A percentile compares a stretch with the other conserved stretches of the same genome.
Evolutionary conservation across 2,888 invertebrate species (phyloP).

Genomic region (Acleris sparsana): DNA sequence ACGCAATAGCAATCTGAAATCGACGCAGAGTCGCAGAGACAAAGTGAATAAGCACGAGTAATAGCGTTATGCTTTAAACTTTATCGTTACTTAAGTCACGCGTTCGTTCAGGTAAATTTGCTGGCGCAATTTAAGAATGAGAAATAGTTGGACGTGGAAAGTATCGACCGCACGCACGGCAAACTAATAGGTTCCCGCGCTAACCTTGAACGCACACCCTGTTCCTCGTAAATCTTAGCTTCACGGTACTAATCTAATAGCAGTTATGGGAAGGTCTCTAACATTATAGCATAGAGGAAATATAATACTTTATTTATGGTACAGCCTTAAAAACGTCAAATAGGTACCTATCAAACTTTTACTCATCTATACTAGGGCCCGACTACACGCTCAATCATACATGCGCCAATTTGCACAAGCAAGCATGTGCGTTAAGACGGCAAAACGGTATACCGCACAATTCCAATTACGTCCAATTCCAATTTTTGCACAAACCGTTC

Average conservation of each 20-base stretch:
- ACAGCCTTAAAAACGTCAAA: too few relatives aligned
- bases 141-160: constrained; percentile 38
- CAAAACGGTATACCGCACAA: too few relatives aligned
- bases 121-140: constrained; percentile 26
- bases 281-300: background rate
- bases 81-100: constrained; percentile 10
- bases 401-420: too few relatives aligned
- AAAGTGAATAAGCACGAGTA: constrained; percentile 23
- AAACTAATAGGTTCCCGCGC: constrained; percentile 43
- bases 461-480: too few relatives aligned
- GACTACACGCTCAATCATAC: too few relatives aligned
- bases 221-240: constrained; percentile 56
- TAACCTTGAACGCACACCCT: constrained; percentile 66
- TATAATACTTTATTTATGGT: too few relatives aligned
- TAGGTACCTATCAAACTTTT: too few relatives aligned
- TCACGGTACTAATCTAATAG: constrained; percentile 36
- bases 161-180: constrained; percentile 59
- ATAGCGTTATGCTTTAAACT: constrained; percentile 22
- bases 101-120: constrained; percentile 11
- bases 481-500: too few relatives aligned
- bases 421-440: too few relatives aligned
- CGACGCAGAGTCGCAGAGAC: constrained; percentile 22
- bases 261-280: constrained; percentile 21
- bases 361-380: too few relatives aligned
- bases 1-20: constrained; percentile 21